Evolutionary conservation across 2,113 vertebrate species (phyloP).

Genomic region (Amphiprion percula): DNA sequence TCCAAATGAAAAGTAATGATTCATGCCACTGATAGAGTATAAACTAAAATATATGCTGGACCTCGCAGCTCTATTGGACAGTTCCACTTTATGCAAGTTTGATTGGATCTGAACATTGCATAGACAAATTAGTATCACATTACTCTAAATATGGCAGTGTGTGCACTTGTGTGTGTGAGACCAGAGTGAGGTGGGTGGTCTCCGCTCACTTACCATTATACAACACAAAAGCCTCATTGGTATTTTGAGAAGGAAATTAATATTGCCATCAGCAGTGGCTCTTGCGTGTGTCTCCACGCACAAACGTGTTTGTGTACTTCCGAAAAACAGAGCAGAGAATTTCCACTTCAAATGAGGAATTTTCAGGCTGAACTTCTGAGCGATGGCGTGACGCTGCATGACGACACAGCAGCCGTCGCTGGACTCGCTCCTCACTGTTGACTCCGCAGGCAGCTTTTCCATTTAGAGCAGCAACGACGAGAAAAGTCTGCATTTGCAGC

Average conservation of each 20-base stretch:
- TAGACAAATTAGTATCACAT: conserved; percentile 88
- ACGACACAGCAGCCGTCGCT: conserved; percentile 49
- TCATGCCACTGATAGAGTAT: conserved; percentile 83
- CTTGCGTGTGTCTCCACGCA: conserved; percentile 60
- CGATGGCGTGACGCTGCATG: conserved; percentile 43
- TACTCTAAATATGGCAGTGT: conserved; percentile 85
- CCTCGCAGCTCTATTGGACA: conserved; percentile 72
- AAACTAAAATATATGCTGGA: conserved; percentile 80
- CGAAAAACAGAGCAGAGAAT: conserved; percentile 50
- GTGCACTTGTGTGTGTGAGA: conserved; percentile 61
- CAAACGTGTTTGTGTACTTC: conserved; percentile 54
- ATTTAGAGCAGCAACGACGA: conserved; percentile 42
- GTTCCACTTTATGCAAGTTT: conserved; percentile 83
- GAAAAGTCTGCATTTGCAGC: conserved; percentile 45
- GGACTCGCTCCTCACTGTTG: conserved; percentile 42
- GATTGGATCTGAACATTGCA: conserved; percentile 83
- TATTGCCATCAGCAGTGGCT: conserved; percentile 77
- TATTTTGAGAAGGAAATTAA: conserved; percentile 93
- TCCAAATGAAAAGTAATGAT: conserved; percentile 85
- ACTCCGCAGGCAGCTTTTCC: conserved; percentile 61
- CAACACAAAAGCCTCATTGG: conserved; percentile 88
- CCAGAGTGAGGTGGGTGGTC: conserved; percentile 92
- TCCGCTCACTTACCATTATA: conserved; percentile 85
- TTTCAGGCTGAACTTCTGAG: conserved; percentile 33
- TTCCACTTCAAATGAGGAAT: conserved; percentile 55